Evolutionary conservation across 1,140 invertebrate species (phyloP).

Genomic region (Grapholita molesta): DNA sequence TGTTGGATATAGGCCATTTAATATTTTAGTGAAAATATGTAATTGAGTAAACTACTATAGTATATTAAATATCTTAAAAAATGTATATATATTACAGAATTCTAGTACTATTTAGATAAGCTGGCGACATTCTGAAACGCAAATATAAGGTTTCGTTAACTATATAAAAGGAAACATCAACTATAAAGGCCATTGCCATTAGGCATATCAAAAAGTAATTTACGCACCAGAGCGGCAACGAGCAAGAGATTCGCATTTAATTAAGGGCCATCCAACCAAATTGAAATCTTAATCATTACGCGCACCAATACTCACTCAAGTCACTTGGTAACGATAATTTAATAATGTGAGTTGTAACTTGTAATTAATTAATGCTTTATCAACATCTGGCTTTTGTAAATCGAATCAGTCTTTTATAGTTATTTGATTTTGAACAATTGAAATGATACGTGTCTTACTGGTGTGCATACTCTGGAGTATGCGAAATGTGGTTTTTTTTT

Average conservation of each 20-base stretch:
- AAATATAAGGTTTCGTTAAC: no score
- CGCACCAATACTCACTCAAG: background rate
- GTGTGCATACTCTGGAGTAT: background rate
- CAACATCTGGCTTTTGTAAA: background rate
- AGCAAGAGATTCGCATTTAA: background rate
- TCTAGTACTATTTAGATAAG: no score
- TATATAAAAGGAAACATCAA: background rate
- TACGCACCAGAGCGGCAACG: background rate
- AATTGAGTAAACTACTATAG: no score
- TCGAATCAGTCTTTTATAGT: background rate
- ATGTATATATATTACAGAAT: no score
- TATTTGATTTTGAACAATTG: background rate
- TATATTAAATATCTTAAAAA: no score
- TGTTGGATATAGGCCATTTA: no score
- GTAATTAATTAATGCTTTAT: background rate
- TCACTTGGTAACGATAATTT: background rate
- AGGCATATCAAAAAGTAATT: background rate
- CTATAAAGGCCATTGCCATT: background rate
- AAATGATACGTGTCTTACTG: background rate
- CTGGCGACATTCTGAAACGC: no score
- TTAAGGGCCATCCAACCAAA: background rate
- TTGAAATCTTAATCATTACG: background rate
- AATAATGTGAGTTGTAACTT: background rate
- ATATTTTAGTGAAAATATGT: no score
- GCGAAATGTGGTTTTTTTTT: no score